These are phyloP conservation scores for Coptotermes formosanus DNA, from an alignment of 1,140 invertebrate genomes.

Conservation along the genomic window DNA sequence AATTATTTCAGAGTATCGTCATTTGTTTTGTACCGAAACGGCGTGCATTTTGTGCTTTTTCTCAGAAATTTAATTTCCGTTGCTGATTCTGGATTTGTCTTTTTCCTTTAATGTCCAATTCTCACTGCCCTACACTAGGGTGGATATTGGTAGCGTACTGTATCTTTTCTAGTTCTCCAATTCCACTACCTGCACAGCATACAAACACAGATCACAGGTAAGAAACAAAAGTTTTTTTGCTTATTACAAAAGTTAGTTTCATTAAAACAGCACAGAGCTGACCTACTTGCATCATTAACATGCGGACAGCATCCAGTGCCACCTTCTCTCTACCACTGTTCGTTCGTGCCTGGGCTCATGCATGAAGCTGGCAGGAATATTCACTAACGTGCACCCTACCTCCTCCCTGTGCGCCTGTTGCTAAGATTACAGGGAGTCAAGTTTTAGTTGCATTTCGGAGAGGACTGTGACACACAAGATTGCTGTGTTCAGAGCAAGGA, in stretches of 20 bases:
- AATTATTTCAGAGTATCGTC: no score
- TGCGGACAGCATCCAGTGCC: background rate
- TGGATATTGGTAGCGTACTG: no score
- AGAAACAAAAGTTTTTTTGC: background rate
- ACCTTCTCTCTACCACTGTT: background rate
- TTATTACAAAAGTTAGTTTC: constrained; percentile 8
- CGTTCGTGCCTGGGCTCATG: background rate
- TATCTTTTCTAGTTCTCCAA: background rate
- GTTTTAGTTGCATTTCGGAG: background rate
- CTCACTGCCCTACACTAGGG: no score
- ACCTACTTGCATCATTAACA: background rate
- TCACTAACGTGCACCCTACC: background rate
- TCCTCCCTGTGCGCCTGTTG: background rate
- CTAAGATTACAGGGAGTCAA: background rate
- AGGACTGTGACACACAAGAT: background rate
- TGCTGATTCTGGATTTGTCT: no score
- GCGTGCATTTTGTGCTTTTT: no score
- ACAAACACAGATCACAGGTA: background rate
- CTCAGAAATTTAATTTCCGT: no score
- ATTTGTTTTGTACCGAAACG: no score
- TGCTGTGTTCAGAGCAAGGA: background rate
- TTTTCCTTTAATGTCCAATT: no score
- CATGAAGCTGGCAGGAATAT: background rate
- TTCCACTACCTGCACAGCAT: background rate
- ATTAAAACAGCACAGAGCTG: background rate